Evolutionary conservation across 1,140 invertebrate species (phyloP).

Genomic region (Olivierus martensii): DNA sequence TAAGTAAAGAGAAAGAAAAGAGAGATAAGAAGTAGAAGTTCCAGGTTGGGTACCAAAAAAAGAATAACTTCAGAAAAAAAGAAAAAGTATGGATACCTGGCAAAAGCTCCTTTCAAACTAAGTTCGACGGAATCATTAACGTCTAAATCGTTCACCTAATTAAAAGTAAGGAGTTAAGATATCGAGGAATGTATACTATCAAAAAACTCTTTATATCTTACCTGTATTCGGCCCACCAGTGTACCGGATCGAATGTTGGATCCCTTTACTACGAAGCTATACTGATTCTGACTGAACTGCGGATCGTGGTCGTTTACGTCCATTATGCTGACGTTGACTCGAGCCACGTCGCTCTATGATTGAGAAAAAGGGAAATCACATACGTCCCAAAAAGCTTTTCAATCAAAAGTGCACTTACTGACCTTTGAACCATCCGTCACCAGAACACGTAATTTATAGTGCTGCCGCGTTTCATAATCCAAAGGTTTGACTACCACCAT

Average conservation of each 20-base stretch:
- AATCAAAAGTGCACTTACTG: conserved; percentile 5
- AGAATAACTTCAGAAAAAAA: too few species aligned
- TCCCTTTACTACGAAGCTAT: conserved; percentile 57
- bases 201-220: too few species aligned
- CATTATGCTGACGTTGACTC: conserved; percentile 60
- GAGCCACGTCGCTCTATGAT: conserved; percentile 54
- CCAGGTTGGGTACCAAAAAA: too few species aligned
- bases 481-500: conserved; percentile 55
- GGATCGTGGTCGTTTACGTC: conserved; percentile 85
- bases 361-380: not conserved
- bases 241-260: conserved; percentile 20
- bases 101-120: conserved; percentile 17
- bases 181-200: conserved; percentile 39
- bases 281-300: conserved; percentile 67
- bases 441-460: conserved; percentile 60
- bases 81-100: too few species aligned
- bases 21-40: too few species aligned
- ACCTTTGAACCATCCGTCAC: conserved; percentile 67
- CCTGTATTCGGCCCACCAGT: conserved; percentile 43
- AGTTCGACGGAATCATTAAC: conserved; percentile 19
- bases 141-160: conserved; percentile 20
- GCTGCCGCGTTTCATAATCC: conserved; percentile 56
- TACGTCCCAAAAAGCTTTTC: not conserved
- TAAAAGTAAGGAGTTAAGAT: not conserved
- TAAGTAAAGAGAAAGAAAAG: conserved; percentile 12